Conservation (phyloP, 1,140 invertebrate genomes). For the Ridgeia piscesae region DNA sequence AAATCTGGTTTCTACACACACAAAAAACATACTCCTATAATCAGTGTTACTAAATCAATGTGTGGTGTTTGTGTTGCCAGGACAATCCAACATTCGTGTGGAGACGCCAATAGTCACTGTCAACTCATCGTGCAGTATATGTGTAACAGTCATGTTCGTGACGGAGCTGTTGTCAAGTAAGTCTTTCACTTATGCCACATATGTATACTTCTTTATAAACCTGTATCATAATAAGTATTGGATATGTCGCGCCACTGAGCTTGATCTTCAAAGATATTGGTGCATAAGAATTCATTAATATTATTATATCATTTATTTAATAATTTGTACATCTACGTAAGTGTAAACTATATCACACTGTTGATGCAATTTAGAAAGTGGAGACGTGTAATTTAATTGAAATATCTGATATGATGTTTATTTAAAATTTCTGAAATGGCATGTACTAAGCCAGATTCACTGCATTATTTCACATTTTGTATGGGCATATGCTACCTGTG, state of each 20-base stretch:
- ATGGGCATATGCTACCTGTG: background rate
- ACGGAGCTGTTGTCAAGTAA: conserved; percentile 37
- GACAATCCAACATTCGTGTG: conserved; percentile 53
- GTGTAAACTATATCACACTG: no score
- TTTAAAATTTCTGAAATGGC: background rate
- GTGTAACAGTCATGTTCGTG: conserved; percentile 45
- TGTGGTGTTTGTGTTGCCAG: conserved; percentile 32
- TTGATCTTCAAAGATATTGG: no score
- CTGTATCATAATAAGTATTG: no score
- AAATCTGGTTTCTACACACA: no score
- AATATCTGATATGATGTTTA: background rate
- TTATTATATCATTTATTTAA: no score
- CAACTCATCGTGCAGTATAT: conserved; percentile 52
- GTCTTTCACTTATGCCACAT: background rate
- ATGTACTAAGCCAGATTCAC: background rate
- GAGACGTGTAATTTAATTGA: no score
- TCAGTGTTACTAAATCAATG: no score
- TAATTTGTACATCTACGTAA: no score
- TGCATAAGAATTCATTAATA: no score
- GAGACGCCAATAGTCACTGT: conserved; percentile 44
- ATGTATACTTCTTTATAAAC: background rate
- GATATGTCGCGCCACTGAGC: no score
- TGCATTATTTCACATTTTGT: background rate
- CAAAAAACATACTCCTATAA: no score
- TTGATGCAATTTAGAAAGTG: no score